Conservation (phyloP, 1,140 invertebrate genomes). For the Reticulitermes speratus region DNA sequence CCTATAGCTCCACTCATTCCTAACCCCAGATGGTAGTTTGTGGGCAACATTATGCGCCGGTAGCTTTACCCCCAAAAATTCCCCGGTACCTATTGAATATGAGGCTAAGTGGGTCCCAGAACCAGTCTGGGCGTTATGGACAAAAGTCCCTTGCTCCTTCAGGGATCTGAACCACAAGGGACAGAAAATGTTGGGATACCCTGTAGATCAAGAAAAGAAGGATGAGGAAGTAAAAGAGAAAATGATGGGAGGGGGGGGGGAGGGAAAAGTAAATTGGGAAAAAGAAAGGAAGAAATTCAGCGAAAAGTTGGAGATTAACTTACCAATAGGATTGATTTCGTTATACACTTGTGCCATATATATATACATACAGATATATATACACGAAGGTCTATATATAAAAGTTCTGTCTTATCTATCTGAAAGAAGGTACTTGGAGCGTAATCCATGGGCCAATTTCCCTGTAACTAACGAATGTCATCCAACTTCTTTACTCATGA, state of each 20-base stretch:
- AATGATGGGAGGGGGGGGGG: not conserved
- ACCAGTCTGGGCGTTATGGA: too few species aligned
- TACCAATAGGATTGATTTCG: conserved; percentile 16
- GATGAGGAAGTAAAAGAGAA: not conserved
- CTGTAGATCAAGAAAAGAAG: not conserved
- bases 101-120: too few species aligned
- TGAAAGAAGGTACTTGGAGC: not conserved
- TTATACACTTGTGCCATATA: not conserved
- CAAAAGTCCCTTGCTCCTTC: too few species aligned
- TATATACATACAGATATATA: not conserved
- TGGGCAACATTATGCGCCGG: too few species aligned
- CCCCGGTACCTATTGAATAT: too few species aligned
- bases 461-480: conserved; percentile 18
- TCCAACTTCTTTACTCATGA: conserved; percentile 15
- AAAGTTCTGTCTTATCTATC: conserved; percentile 4
- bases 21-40: too few species aligned
- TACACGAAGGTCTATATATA: too few species aligned
- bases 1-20: too few species aligned
- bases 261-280: not conserved
- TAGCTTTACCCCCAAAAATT: too few species aligned
- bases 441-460: conserved; percentile 14
- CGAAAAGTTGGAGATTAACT: conserved; percentile 12
- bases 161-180: not conserved
- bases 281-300: conserved; percentile 16
- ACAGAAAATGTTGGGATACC: not conserved